Evolutionary conservation across 2,888 invertebrate species (phyloP).

Genomic region (Tetramorium bicarinatum): DNA sequence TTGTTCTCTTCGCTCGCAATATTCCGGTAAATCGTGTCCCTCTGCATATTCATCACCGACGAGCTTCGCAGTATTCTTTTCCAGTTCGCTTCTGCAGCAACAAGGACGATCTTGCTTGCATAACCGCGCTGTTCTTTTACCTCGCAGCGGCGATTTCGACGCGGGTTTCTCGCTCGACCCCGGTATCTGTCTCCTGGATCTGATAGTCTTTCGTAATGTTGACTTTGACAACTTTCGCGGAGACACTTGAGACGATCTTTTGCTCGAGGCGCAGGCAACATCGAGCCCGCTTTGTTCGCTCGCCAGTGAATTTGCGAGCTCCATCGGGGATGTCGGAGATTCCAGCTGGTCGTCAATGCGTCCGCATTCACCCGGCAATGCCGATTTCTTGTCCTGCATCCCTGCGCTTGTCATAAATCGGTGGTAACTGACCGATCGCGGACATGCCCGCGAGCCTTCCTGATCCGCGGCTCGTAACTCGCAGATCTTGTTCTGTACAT

Average conservation of each 20-base stretch:
- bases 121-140: constrained; percentile 18
- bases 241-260: constrained; percentile 30
- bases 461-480: constrained; percentile 29
- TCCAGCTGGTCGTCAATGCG: background rate
- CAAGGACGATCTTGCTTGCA: constrained; percentile 31
- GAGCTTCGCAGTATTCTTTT: background rate
- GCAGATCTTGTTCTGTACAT: constrained; percentile 73
- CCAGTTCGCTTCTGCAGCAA: constrained; percentile 1
- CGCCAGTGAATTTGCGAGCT: constrained; percentile 1
- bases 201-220: constrained; percentile 57
- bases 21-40: background rate
- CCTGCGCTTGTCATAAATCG: constrained; percentile 7
- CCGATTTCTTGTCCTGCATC: background rate
- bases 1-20: constrained; percentile 14
- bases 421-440: constrained; percentile 45
- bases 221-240: constrained; percentile 53
- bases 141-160: constrained; percentile 36
- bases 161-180: constrained; percentile 50
- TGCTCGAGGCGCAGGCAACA: constrained; percentile 24
- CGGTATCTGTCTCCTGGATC: constrained; percentile 63
- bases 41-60: background rate
- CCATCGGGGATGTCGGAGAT: background rate
- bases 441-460: constrained; percentile 36
- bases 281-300: constrained; percentile 22
- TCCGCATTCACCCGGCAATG: constrained; percentile 3